These are phyloP conservation scores for Saimiri boliviensis DNA, from an alignment of 2,113 vertebrate species.

Conservation along the genomic window DNA sequence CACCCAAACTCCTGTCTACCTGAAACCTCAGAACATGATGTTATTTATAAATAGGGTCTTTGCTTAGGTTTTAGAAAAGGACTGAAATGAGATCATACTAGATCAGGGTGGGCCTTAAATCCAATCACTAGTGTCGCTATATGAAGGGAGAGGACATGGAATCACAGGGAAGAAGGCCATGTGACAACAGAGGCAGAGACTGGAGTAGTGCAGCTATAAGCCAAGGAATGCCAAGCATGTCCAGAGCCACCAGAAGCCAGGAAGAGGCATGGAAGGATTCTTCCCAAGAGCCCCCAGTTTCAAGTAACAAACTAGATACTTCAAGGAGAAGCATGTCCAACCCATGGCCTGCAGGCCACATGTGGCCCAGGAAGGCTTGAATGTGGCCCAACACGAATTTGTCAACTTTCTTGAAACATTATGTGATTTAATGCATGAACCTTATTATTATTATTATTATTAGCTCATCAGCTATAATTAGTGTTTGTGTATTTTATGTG, in stretches of 20 bases:
- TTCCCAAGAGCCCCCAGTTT: background rate
- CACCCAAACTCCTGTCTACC: background rate
- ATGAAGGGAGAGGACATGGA: background rate
- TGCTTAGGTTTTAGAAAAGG: background rate
- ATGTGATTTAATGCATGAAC: too few relatives aligned
- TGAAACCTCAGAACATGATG: background rate
- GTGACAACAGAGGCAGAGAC: background rate
- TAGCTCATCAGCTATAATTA: too few relatives aligned
- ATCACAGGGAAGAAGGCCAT: background rate
- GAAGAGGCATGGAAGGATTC: background rate
- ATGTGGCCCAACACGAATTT: too few relatives aligned
- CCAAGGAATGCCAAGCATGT: background rate
- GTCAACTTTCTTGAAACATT: too few relatives aligned
- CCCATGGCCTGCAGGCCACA: too few relatives aligned
- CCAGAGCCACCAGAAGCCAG: background rate
- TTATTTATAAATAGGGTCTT: background rate
- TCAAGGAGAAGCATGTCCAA: background rate
- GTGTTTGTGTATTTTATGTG: too few relatives aligned
- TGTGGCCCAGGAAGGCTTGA: too few relatives aligned
- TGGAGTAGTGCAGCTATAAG: background rate
- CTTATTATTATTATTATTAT: too few relatives aligned
- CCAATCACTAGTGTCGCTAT: background rate
- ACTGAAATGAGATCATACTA: background rate
- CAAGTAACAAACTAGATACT: background rate
- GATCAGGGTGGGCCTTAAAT: background rate